phyloP scores from a whole-genome alignment of 2,797 vertebrate genomes.

The Spea hammondii region DNA sequence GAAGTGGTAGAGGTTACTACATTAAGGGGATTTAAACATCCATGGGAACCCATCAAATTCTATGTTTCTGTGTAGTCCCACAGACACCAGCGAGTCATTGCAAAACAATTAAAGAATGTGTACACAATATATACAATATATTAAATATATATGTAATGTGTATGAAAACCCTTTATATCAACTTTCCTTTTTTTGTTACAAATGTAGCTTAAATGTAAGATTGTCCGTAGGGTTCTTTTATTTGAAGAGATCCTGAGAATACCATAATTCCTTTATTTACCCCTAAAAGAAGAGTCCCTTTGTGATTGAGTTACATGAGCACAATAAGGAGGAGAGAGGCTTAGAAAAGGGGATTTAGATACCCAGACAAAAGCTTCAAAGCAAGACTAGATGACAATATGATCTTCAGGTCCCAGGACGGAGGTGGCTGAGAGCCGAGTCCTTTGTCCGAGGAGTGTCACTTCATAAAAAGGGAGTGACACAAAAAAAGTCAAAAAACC shows the following conservation, averaged over 20 bases:
- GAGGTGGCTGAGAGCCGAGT: slow-evolving; percentile 60
- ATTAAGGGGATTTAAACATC: no score
- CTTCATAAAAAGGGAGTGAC: slow-evolving; percentile 72
- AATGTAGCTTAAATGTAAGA: not conserved
- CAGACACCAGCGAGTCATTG: no score
- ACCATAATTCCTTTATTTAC: slow-evolving; percentile 42
- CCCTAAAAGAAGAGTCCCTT: slow-evolving; percentile 54
- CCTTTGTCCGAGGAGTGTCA: slow-evolving; percentile 66
- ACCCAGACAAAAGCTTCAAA: slow-evolving; percentile 81
- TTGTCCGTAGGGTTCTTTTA: not conserved
- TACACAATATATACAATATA: no score
- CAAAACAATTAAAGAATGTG: no score
- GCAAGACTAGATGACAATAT: slow-evolving; percentile 75
- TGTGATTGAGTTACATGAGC: slow-evolving; percentile 59
- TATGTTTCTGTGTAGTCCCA: no score
- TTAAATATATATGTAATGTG: no score
- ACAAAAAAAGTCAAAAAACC: slow-evolving; percentile 72
- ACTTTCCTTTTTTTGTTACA: slow-evolving; percentile 58
- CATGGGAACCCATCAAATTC: no score
- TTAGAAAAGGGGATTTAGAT: slow-evolving; percentile 79
- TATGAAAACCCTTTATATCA: not conserved
- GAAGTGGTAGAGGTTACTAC: no score
- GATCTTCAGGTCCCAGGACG: slow-evolving; percentile 78
- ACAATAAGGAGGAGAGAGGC: slow-evolving; percentile 69
- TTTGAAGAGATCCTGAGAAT: slow-evolving; percentile 3